phyloP scores from a whole-genome alignment of 2,888 invertebrate species.

The Amphipyra tragopoginis region DNA sequence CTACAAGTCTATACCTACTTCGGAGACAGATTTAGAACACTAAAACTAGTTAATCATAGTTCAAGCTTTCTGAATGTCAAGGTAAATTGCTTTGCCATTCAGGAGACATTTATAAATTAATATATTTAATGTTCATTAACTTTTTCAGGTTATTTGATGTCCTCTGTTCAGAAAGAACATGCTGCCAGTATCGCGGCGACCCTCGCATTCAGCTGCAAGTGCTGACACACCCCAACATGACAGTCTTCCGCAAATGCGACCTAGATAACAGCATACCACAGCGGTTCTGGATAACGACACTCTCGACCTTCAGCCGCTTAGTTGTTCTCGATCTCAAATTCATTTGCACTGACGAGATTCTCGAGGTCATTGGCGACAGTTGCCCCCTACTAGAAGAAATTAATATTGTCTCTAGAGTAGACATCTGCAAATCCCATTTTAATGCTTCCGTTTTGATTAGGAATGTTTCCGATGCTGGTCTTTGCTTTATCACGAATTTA shows the following conservation, averaged over 20 bases:
- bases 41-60: no score
- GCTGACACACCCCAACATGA: constrained; percentile 83
- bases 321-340: constrained; percentile 85
- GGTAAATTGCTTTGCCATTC: constrained; percentile 5
- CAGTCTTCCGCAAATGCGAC: constrained; percentile 85
- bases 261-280: constrained; percentile 83
- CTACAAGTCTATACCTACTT: no score
- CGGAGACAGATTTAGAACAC: no score
- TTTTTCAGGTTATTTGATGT: constrained; percentile 88
- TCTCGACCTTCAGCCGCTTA: constrained; percentile 78
- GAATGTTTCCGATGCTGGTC: constrained; percentile 85
- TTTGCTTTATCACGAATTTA: constrained; percentile 77
- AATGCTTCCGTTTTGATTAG: constrained; percentile 86
- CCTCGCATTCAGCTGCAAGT: constrained; percentile 83
- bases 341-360: constrained; percentile 87
- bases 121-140: constrained; percentile 45
- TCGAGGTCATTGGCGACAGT: constrained; percentile 78
- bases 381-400: constrained; percentile 84
- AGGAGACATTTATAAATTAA: constrained; percentile 10
- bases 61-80: constrained; percentile 2
- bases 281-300: constrained; percentile 80
- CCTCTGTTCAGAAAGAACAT: constrained; percentile 86
- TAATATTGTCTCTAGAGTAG: constrained; percentile 86
- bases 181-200: constrained; percentile 81
- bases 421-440: constrained; percentile 83